Conservation (phyloP, 2,113 vertebrate species). For the Columba janthina region DNA sequence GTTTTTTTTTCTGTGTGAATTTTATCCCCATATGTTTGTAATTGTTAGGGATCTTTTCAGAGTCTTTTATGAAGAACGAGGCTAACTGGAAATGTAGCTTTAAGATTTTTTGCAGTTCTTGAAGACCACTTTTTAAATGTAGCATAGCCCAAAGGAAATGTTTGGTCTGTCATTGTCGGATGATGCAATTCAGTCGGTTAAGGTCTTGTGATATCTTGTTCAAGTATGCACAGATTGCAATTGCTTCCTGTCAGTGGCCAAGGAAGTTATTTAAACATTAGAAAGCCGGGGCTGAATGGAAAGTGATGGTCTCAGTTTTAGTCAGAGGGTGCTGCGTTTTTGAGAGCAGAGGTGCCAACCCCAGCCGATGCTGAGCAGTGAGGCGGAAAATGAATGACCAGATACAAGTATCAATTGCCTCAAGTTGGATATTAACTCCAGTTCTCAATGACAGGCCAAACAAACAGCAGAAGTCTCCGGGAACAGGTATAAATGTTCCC, state of each 20-base stretch:
- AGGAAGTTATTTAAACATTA: not conserved
- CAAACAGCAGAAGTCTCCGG: not conserved
- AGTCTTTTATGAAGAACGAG: not conserved
- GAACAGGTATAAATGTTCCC: not conserved
- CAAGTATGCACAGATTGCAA: not conserved
- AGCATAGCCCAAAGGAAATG: not conserved
- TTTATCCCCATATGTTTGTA: constrained; percentile 2
- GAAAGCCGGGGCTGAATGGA: not conserved
- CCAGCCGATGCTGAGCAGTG: not conserved
- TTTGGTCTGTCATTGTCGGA: not conserved
- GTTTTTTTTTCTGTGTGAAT: not conserved
- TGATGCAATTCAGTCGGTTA: not conserved
- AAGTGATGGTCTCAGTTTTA: not conserved
- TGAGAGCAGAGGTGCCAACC: not conserved
- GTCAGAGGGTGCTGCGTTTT: not conserved
- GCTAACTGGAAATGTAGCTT: not conserved
- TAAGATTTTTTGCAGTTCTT: not conserved
- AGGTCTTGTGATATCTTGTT: not conserved
- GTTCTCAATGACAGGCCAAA: not conserved
- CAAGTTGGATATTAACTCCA: not conserved
- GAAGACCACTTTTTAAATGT: not conserved
- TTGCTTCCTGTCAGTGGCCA: not conserved
- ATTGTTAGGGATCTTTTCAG: not conserved
- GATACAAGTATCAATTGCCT: not conserved
- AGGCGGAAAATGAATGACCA: not conserved